Percentiles rank a stretch among this genome's conserved stretches.
Conservation (phyloP, 2,113 vertebrate genomes). For the Carassius gibelio region DNA sequence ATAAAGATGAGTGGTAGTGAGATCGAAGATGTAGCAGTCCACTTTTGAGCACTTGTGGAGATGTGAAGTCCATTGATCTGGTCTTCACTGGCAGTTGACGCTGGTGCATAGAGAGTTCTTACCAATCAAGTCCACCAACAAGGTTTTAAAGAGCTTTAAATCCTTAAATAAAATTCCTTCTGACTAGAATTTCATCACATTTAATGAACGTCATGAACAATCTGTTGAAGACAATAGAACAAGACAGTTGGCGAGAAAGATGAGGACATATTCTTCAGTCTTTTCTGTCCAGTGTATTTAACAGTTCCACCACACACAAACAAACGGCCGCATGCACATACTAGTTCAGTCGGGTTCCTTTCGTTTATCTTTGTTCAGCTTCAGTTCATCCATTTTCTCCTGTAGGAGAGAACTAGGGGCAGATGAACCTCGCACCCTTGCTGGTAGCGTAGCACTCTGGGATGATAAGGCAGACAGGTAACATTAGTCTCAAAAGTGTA, state of each 20-base stretch:
- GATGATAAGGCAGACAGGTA: conserved; percentile 20
- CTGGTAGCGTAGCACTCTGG: conserved; percentile 47
- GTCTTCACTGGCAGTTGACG: conserved; percentile 39
- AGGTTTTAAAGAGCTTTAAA: conserved; percentile 13
- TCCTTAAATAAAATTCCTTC: conserved; percentile 16
- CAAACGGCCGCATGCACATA: not conserved
- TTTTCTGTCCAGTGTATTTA: conserved; percentile 36
- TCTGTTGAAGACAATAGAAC: conserved; percentile 27
- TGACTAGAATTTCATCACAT: conserved; percentile 22
- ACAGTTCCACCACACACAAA: conserved; percentile 26
- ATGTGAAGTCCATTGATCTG: conserved; percentile 11
- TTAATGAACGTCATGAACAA: conserved; percentile 49
- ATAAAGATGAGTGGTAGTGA: conserved; percentile 33
- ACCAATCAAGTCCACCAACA: not conserved
- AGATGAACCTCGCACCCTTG: conserved; percentile 66
- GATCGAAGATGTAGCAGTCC: conserved; percentile 27
- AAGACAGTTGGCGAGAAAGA: conserved; percentile 19
- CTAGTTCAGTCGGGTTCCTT: conserved; percentile 73
- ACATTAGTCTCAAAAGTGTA: conserved; percentile 18
- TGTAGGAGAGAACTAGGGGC: conserved; percentile 70
- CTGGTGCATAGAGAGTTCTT: conserved; percentile 46
- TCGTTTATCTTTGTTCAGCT: conserved; percentile 76
- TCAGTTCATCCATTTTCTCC: conserved; percentile 77
- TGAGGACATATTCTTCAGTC: conserved; percentile 25
- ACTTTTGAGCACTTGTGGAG: conserved; percentile 62